These are phyloP conservation scores for Chelmon rostratus DNA, from an alignment of 2,797 vertebrate species.

Conservation along the genomic window DNA sequence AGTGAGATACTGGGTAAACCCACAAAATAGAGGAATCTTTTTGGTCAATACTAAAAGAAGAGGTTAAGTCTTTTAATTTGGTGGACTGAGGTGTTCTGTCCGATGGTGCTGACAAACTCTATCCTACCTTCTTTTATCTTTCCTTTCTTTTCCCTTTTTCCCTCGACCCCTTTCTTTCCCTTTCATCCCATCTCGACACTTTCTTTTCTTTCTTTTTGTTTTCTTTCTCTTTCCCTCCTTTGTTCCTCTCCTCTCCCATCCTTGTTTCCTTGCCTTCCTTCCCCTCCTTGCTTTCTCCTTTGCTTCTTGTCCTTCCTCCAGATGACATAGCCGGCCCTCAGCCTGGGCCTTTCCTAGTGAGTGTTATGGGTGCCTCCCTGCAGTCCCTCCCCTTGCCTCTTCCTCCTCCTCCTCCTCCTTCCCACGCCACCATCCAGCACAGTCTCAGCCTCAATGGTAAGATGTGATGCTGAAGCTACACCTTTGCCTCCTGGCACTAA, in stretches of 20 bases:
- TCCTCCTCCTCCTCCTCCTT: conserved; percentile 94
- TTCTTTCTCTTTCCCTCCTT: background rate
- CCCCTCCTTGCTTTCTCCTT: background rate
- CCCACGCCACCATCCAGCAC: conserved; percentile 94
- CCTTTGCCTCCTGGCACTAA: background rate
- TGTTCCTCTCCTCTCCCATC: background rate
- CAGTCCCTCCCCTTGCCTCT: conserved; percentile 97
- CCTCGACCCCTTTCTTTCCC: background rate
- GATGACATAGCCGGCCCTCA: conserved; percentile 97
- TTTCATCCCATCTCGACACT: background rate
- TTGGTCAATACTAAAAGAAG: background rate
- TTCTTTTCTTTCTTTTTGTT: background rate
- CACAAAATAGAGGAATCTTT: background rate
- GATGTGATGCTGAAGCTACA: conserved; percentile 23
- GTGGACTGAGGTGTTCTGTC: conserved; percentile 7
- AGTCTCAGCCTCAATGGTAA: conserved; percentile 89
- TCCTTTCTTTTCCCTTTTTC: background rate
- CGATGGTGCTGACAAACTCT: conserved; percentile 22
- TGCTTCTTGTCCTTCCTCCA: conserved; percentile 76
- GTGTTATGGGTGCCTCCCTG: conserved; percentile 94
- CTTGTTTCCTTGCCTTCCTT: background rate
- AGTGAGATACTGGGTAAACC: background rate
- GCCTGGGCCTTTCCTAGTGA: conserved; percentile 94
- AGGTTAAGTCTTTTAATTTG: conserved; percentile 8
- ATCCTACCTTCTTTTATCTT: background rate